These are phyloP conservation scores for Apogon hyalosoma DNA, from an alignment of 2,797 vertebrate genomes.

Conservation along the genomic window DNA sequence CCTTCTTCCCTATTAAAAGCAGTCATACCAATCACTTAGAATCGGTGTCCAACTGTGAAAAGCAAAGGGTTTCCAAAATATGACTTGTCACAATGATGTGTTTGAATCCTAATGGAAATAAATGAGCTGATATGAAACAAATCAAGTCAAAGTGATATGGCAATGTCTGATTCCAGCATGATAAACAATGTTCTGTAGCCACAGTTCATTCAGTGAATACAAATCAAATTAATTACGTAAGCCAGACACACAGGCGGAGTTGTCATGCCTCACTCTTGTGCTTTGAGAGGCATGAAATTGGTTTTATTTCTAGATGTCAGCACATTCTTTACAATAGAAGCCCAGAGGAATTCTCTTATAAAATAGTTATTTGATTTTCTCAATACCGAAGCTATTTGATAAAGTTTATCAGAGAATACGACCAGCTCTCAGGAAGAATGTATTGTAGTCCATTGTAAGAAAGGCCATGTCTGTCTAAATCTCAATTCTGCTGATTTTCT, in stretches of 20 bases:
- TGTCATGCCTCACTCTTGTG: conserved; percentile 75
- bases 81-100: conserved; percentile 10
- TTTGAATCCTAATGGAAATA: conserved; percentile 33
- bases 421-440: conserved; percentile 16
- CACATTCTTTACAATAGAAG: conserved; percentile 56
- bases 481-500: conserved; percentile 32
- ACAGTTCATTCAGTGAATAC: conserved; percentile 70
- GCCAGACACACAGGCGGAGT: conserved; percentile 59
- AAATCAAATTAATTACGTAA: conserved; percentile 82
- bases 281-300: conserved; percentile 80
- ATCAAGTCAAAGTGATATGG: conserved; percentile 40
- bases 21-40: background rate
- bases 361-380: conserved; percentile 49
- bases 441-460: conserved; percentile 6
- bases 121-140: conserved; percentile 19
- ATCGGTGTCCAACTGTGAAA: background rate
- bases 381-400: conserved; percentile 39
- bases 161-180: conserved; percentile 51
- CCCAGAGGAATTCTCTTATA: conserved; percentile 43
- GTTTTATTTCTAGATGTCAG: conserved; percentile 77
- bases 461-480: conserved; percentile 2
- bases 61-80: background rate
- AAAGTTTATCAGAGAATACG: conserved; percentile 44
- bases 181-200: conserved; percentile 71
- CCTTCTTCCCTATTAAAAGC: background rate